Base-by-base conservation (phyloP, 1,140 invertebrate genomes). In the Procambarus clarkii region DNA sequence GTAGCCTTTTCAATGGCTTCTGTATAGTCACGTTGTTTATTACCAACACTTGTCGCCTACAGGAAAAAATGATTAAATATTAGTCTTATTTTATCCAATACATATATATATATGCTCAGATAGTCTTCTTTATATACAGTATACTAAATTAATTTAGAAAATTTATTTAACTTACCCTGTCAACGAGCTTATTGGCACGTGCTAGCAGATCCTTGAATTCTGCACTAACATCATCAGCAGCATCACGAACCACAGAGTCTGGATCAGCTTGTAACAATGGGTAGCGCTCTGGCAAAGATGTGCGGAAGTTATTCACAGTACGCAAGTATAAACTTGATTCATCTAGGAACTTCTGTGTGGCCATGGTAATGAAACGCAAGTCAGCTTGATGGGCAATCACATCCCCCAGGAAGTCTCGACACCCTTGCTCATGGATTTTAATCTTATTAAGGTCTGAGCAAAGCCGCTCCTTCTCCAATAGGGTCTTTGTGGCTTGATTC, bases 341-440 rank as follows among this genome's bases (percentile, higher is more conserved):
- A 93, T 98, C 98, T 64, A 98, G 96, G 94, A 98, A 99, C 94
- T 98, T 98, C 95, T 99, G 98, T 0, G 97, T 98, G 0, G 97
- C 96, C 97, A 99, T 98, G 1, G 98, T 98, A 88, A 99, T 98
- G 94, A 98, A 99, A 46, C 98, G 95, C 2, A 99, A 95, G 95
- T 99, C 98, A 1, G 98, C 98, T 94, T 99, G 98, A 94, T 99
- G 98, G 2, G 98, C 97, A 93, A 99, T 98, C 0, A 99, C 97
- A 94, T 99, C 98, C 86, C 97, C 97, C n/a, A 98, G 96, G 94
- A 99, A 98, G 92, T 98, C 97, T 60, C 97, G 96, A 3, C 97
- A 97, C 15, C 96, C 96, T 88, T 98, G 97, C 0, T 96, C 96
- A 93, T 97, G 97, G 74, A 95, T 96, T 74, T 96, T 95, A 5